Evolutionary conservation across 64 coral and sea anemone species (phyloP).

Genomic region (Pachyseris speciosa): DNA sequence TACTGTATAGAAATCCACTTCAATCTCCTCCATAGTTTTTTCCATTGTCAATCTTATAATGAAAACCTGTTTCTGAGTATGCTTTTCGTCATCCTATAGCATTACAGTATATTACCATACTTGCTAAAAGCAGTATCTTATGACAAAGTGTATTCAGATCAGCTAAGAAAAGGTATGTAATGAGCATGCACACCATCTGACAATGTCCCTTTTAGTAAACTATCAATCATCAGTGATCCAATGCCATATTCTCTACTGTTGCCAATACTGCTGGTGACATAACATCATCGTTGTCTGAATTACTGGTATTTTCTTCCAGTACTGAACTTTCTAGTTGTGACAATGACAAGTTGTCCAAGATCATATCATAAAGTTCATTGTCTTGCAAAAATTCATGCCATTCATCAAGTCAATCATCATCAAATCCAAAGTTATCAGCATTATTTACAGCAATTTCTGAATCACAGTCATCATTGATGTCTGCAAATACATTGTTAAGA

Average conservation of each 20-base stretch:
- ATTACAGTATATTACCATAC: no score
- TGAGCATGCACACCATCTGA: not conserved
- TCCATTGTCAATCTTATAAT: no score
- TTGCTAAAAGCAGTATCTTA: no score
- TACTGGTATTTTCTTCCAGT: not conserved
- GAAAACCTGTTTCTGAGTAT: no score
- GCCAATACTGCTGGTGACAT: not conserved
- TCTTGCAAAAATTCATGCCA: constrained; percentile 69
- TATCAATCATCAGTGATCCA: no score
- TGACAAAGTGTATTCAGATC: no score
- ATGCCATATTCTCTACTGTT: not conserved
- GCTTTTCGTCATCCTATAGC: no score
- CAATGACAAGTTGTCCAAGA: constrained; percentile 47
- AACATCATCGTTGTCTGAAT: not conserved
- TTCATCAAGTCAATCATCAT: constrained; percentile 62
- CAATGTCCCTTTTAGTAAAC: not conserved
- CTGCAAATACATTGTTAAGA: not conserved
- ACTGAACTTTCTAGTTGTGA: constrained; percentile 1
- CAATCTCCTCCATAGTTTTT: no score
- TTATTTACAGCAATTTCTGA: no score
- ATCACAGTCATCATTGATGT: not conserved
- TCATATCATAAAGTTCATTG: constrained; percentile 63
- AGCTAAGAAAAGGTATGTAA: no score
- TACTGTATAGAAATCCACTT: no score
- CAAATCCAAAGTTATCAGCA: no score